Conservation (phyloP, 30 jellyfish, hydroid and myxozoan species). For the Pseudorhiza aurosa region DNA sequence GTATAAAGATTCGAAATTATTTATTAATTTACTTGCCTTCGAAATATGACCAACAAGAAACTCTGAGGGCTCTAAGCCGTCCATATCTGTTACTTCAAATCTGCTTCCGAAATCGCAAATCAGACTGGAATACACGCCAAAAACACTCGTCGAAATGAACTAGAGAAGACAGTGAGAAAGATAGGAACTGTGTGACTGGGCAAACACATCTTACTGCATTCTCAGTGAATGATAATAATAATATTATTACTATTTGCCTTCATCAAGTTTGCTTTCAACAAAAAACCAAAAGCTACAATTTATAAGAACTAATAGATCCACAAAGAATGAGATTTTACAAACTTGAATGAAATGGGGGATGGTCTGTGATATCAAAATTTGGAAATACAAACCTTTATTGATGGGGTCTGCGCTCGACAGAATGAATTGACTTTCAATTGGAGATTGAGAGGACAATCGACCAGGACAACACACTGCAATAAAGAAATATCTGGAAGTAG, state of each 20-base stretch:
- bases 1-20: too few relatives aligned
- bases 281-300: too few relatives aligned
- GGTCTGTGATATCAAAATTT: too few relatives aligned
- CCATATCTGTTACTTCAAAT: conserved; percentile 71
- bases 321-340: too few relatives aligned
- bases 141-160: conserved; percentile 89
- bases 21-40: conserved; percentile 33
- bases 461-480: conserved; percentile 83
- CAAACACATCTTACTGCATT: too few relatives aligned
- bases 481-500: not conserved
- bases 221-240: too few relatives aligned
- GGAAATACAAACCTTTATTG: conserved; percentile 56
- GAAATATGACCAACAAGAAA: conserved; percentile 70
- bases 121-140: conserved; percentile 72
- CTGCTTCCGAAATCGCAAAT: conserved; percentile 87
- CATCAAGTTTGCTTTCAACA: too few relatives aligned
- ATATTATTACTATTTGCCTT: too few relatives aligned
- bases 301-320: too few relatives aligned
- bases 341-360: too few relatives aligned
- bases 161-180: too few relatives aligned
- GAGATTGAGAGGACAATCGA: conserved; percentile 65
- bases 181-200: too few relatives aligned
- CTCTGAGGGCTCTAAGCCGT: conserved; percentile 87
- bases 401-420: conserved; percentile 83
- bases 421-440: conserved; percentile 63